These are phyloP conservation scores for Morbakka virulenta DNA, from an alignment of 30 jellyfish, hydroid and myxozoan genomes.

Conservation along the genomic window DNA sequence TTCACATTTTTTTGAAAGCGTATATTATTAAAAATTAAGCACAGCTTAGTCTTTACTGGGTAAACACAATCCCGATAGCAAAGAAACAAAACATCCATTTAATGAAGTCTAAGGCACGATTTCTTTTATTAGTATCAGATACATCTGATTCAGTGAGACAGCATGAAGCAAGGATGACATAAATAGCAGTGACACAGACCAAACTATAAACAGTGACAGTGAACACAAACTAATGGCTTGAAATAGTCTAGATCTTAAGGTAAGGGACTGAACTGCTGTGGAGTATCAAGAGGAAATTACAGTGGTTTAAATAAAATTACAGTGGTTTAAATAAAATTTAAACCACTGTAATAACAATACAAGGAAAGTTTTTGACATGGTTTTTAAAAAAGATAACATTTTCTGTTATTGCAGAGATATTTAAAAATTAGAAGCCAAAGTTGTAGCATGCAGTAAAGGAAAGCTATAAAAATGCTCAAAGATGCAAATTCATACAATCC, in stretches of 20 bases:
- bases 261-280: slow-evolving; percentile 36
- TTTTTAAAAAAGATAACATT: slow-evolving; percentile 7
- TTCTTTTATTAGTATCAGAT: slow-evolving; percentile 20
- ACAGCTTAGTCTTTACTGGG: slow-evolving; percentile 13
- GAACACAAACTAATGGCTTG: background rate
- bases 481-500: no score
- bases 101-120: background rate
- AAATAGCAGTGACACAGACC: background rate
- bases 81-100: slow-evolving; percentile 19
- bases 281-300: background rate
- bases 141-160: background rate
- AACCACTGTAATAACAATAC: slow-evolving; percentile 12
- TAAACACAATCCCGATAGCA: slow-evolving; percentile 13
- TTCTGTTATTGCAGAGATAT: no score
- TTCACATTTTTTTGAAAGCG: background rate
- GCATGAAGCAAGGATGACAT: background rate
- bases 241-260: background rate
- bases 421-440: no score
- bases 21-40: slow-evolving; percentile 9
- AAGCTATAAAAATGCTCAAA: no score
- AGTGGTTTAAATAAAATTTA: background rate
- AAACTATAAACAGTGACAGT: background rate
- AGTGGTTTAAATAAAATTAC: slow-evolving; percentile 32
- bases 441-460: no score
- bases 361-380: slow-evolving; percentile 44